Conservation (phyloP, 2,113 vertebrate genomes). For the Leptocoma aspasia region DNA sequence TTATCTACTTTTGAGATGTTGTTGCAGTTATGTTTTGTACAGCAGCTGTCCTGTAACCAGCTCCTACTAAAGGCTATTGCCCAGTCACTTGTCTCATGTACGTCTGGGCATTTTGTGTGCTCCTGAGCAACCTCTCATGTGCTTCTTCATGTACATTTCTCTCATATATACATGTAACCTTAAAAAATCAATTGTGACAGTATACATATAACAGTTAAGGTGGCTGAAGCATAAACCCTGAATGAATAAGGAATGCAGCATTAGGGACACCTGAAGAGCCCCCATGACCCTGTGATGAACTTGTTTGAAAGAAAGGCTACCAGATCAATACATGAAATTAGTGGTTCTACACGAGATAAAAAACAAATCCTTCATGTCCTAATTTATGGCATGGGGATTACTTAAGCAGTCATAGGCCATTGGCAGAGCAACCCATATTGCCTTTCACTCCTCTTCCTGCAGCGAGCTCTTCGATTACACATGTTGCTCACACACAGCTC, state of each 20-base stretch:
- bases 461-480: accelerated
- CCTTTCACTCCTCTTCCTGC: neutral
- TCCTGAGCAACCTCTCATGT: neutral
- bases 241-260: neutral
- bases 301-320: neutral
- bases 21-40: neutral
- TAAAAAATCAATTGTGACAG: neutral
- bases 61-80: accelerated
- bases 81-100: neutral
- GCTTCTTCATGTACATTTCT: neutral
- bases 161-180: neutral
- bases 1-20: neutral
- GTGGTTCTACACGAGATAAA: neutral
- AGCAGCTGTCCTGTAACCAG: neutral
- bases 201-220: neutral
- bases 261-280: neutral
- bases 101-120: neutral
- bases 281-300: neutral
- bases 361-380: neutral
- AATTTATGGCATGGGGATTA: neutral
- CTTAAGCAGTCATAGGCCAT: neutral
- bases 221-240: neutral
- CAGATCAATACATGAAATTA: neutral
- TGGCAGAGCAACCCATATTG: neutral
- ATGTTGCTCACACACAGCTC: neutral